Base-by-base conservation (phyloP, 2,797 vertebrate genomes). In the Myotis myotis region DNA sequence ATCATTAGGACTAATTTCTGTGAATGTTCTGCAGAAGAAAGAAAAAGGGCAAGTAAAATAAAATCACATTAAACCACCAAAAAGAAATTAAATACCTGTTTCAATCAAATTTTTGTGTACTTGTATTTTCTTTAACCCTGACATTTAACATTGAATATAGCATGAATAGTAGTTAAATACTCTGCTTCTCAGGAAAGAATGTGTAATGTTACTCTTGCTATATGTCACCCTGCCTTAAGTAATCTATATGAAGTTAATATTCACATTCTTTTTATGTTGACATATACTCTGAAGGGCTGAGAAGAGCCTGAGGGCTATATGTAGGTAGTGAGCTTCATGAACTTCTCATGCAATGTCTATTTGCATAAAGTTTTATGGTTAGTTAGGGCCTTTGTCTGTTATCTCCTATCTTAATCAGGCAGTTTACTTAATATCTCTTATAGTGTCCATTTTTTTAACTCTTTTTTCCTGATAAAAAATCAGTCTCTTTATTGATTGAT, bases 211-310 rank as follows among this genome's bases (percentile, higher is more conserved):
- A 79, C 85, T n/a, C 88, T 87, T 85, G 33, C 13, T 80, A 41
- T 71, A 17, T 85, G 81, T 94, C 64, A 89, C 41, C 44, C 88
- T 49, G 25, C 74, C 51, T 92, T 22, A 57, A 93, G 30, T 68
- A 87, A 93, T 80, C 38, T 30, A 57, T 70, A 62, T 89, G 30
- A 94, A 93, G 76, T 94, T 93, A 93, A 87, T 95, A 94, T 93
- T 72, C 41, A 87, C 23, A 30, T 8, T 85, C 8, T n/a, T 72
- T 96, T 87, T 80, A 86, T 95, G 47, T 82, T 82, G 64, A 66
- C 68, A 74, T 70, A 79, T 57, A 70, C n/a, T 88, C 28, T 53
- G 44, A 95, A 85, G 23, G 3, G n/a, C 19, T 80, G 47, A 87
- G 72, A 75, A 2, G 5, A 86, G 15, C 70, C 68, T 70, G 70